phyloP scores from a whole-genome alignment of 2,797 vertebrate species.

The Lophius americanus region DNA sequence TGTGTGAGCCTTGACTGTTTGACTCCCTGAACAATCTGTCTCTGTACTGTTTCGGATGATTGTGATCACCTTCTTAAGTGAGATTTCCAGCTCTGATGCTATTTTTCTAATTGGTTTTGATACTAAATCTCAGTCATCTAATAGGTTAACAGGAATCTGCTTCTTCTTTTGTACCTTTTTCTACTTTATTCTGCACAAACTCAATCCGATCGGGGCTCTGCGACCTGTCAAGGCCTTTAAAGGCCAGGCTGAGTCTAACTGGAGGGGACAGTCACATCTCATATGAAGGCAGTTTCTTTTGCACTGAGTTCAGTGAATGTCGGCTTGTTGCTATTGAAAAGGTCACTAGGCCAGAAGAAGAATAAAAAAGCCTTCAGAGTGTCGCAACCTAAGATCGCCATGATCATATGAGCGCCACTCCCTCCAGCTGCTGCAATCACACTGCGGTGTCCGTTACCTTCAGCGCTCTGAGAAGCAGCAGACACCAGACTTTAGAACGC shows the following conservation, averaged over 20 bases:
- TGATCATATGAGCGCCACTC: slow-evolving; percentile 57
- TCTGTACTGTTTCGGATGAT: too few species aligned
- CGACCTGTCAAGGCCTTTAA: slow-evolving; percentile 46
- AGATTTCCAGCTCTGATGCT: background rate
- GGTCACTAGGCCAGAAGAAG: slow-evolving; percentile 64
- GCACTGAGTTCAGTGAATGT: slow-evolving; percentile 66
- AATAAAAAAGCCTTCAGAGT: slow-evolving; percentile 65
- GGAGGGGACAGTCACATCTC: slow-evolving; percentile 66
- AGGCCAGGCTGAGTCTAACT: slow-evolving; percentile 60
- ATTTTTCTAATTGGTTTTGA: background rate
- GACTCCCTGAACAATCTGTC: too few species aligned
- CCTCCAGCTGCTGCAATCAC: slow-evolving; percentile 48
- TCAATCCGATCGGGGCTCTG: slow-evolving; percentile 24
- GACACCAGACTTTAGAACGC: slow-evolving; percentile 52
- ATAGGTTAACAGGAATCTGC: background rate
- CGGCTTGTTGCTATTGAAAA: slow-evolving; percentile 76
- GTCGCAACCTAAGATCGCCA: slow-evolving; percentile 62
- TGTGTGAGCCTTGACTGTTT: too few species aligned
- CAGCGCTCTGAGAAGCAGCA: slow-evolving; percentile 70
- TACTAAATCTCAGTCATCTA: background rate
- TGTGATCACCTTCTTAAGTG: too few species aligned
- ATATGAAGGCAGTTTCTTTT: slow-evolving; percentile 64
- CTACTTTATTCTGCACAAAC: slow-evolving; percentile 4
- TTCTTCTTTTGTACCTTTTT: background rate
- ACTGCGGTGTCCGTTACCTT: slow-evolving; percentile 68